phyloP scores from a whole-genome alignment of 2,113 vertebrate genomes.

The Scartelaos histophorus region DNA sequence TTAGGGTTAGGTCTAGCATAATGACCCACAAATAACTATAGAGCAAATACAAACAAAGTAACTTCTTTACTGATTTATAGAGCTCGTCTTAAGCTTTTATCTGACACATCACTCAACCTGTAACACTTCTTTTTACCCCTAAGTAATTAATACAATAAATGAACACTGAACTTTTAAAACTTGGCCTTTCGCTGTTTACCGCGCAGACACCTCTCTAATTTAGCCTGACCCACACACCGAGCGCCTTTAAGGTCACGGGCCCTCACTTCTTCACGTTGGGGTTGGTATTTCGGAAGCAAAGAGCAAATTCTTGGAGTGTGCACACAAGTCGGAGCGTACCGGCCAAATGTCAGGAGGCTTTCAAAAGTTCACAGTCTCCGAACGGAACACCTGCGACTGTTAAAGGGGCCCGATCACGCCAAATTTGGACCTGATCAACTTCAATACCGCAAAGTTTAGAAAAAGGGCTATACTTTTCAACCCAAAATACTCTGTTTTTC shows the following conservation, averaged over 20 bases:
- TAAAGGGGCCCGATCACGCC: neutral
- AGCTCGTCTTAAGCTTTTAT: too few relatives aligned
- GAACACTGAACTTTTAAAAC: neutral
- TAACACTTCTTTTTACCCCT: neutral
- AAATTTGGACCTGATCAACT: neutral
- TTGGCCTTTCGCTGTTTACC: neutral
- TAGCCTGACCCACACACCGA: neutral
- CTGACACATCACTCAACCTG: neutral
- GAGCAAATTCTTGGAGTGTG: conserved; percentile 1
- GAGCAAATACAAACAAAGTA: too few relatives aligned
- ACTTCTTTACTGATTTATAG: too few relatives aligned
- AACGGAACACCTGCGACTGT: neutral
- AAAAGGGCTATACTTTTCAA: too few relatives aligned
- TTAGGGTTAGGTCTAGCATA: too few relatives aligned
- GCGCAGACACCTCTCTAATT: neutral
- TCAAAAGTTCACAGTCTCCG: neutral
- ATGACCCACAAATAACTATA: too few relatives aligned
- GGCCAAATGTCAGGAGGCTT: neutral
- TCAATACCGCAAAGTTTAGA: too few relatives aligned
- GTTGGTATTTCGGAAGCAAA: conserved; percentile 5
- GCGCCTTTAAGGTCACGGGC: neutral
- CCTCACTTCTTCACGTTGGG: neutral
- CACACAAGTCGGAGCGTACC: neutral
- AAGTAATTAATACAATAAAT: neutral
- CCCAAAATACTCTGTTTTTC: too few relatives aligned